Conservation (phyloP, 2,888 invertebrate genomes). For the Encarsia formosa region DNA sequence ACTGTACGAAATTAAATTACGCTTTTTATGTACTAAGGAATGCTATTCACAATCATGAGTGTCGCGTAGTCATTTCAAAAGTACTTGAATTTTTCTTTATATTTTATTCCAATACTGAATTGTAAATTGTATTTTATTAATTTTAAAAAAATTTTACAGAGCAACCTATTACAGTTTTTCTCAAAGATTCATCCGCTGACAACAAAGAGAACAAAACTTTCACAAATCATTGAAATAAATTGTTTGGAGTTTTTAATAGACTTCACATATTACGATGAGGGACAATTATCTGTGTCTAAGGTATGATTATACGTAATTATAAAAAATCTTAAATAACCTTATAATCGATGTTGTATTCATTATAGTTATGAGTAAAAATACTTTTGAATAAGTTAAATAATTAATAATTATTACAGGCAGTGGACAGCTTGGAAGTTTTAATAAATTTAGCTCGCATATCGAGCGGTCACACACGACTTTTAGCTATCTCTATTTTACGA, state of each 20-base stretch:
- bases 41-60: slow-evolving; percentile 58
- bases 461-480: slow-evolving; percentile 40
- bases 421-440: slow-evolving; percentile 46
- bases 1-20: slow-evolving; percentile 50
- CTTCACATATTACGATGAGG: slow-evolving; percentile 56
- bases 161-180: slow-evolving; percentile 52
- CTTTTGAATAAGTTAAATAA: no score
- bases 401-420: slow-evolving; percentile 32
- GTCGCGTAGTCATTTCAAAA: slow-evolving; percentile 60
- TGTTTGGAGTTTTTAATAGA: slow-evolving; percentile 56
- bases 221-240: slow-evolving; percentile 55
- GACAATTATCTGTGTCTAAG: slow-evolving; percentile 55
- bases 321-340: not conserved
- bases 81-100: slow-evolving; percentile 44
- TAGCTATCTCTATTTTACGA: slow-evolving; percentile 54
- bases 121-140: not conserved
- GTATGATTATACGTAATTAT: slow-evolving; percentile 35
- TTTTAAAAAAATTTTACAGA: slow-evolving; percentile 39
- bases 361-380: no score
- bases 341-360: not conserved
- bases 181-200: slow-evolving; percentile 54
- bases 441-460: slow-evolving; percentile 43
- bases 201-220: slow-evolving; percentile 55
- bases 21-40: slow-evolving; percentile 56
- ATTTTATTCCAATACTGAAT: not conserved